Base-by-base conservation (phyloP, 2,888 invertebrate species). In the Anoplius nigerrimus region DNA sequence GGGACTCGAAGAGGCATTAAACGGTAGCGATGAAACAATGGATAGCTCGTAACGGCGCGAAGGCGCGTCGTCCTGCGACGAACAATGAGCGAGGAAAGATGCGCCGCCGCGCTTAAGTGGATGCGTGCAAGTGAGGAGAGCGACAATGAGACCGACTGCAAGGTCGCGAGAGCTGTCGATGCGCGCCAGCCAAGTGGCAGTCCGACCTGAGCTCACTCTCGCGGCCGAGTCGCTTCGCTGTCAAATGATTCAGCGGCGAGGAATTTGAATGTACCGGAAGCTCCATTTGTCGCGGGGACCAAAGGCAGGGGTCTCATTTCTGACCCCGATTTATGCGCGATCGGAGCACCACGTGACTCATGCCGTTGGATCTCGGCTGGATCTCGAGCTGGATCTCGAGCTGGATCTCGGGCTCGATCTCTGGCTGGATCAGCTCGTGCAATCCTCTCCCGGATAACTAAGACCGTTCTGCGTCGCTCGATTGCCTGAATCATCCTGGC, bases 161-260 rank as follows among this genome's bases (percentile, higher is more conserved):
- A 75, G 76, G 69, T 73, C 71, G 61, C 21, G 34, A n/a, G 27
- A 11, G 21, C n/a, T 55, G 52, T 18, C 75, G 69, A 66, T 59
- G 70, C 67, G 70, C 67, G 34, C 34, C 34, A 34, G 34, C 6
- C 34, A 34, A 48, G 34, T 34, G 34, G 34, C 34, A 34, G 11
- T 34, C 11, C 34, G 11, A 34, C 34, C 34, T 34, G 11, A 34
- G 11, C 34, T 34, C 34, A n/a, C n/a, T n/a, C n/a, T n/a, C n/a
- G n/a, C n/a, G n/a, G n/a, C 42, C 56, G 65, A n/a, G 45, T 58
- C 16, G 55, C 53, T 34, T 34, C 34, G 3, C 63, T 69, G 69
- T 66, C 68, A 73, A 76, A 71, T 84, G 82, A 84, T 80, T 84
- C 83, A 84, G 78, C 74, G 57, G 46, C 22, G 65, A 72, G 71